Percentiles rank a stretch among this genome's conserved stretches.
Conservation (phyloP, 2,888 invertebrate species). For the Choristoneura rosaceana region DNA sequence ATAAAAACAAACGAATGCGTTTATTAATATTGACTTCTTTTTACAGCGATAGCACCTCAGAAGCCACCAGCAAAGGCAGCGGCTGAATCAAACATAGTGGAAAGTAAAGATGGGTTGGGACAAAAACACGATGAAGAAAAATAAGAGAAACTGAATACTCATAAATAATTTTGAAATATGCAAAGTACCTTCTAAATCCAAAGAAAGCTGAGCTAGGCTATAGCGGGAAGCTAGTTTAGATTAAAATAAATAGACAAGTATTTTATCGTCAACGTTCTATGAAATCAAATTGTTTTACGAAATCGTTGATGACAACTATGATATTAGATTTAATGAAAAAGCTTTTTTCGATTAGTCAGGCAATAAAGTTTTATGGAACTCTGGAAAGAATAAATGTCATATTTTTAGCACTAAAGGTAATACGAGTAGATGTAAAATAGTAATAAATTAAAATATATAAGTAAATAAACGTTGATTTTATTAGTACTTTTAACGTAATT, state of each 20-base stretch:
- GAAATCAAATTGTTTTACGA: neutral
- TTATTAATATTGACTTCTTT: neutral
- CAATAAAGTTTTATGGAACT: neutral
- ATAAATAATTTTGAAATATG: neutral
- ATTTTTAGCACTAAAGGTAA: neutral
- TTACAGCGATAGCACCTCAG: neutral
- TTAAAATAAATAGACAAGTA: neutral
- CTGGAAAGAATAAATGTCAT: neutral
- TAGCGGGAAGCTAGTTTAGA: neutral
- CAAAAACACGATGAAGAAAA: neutral
- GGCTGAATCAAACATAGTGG: neutral
- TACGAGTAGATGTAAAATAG: neutral
- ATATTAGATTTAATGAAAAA: neutral
- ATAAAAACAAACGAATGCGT: too few relatives aligned
- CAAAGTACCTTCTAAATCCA: neutral
- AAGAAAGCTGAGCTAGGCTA: too few relatives aligned
- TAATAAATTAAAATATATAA: neutral
- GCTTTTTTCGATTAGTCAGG: neutral
- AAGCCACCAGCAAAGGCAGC: neutral
- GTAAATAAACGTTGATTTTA: neutral
- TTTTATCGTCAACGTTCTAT: neutral
- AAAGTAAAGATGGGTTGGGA: neutral
- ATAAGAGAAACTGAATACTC: neutral
- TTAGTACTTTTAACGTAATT: too few relatives aligned
- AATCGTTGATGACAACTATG: neutral